Base-by-base conservation (phyloP, 2,888 invertebrate genomes). In the Cantharis rustica region DNA sequence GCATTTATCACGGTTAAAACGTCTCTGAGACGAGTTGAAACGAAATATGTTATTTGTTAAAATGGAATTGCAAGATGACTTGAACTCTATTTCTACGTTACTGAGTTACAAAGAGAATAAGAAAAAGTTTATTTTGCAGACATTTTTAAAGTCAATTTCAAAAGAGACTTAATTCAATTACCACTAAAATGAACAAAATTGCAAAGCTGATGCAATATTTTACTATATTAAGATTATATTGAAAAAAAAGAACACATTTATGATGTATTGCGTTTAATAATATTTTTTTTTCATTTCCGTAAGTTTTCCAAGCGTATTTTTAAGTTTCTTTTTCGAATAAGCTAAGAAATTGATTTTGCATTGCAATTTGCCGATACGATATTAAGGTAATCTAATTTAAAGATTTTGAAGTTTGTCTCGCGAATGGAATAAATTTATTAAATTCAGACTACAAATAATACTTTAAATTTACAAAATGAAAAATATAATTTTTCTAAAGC, bases 371-470 rank as follows among this genome's bases (percentile, higher is more conserved):
- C 70, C 68, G 76, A 76, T 76, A 70, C 70, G 73, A 61, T 71
- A 76, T 73, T 76, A 73, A 70, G 71, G 68, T 76, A 76, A 76
- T 76, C 73, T 64, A 70, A 76, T 76, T 73, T 76, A 71, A 73
- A 73, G 68, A 73, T 76, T 73, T 76, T 27, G 70, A 73, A 76
- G 76, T 71, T 76, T 76, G 17, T 66, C 64, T 66, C 47, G n/a
- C 47, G 47, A 47, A 47, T 47, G 47, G 47, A 47, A 47, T 47
- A 47, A 47, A 47, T 47, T 47, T 47, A 47, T 47, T 47, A 47
- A 47, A 47, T 47, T 47, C 47, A 47, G 47, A 47, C 47, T 47
- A 47, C 47, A 47, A 47, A 47, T 47, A 47, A 47, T 47, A n/a
- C 47, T 47, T 47, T n/a, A 47, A 47, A n/a, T 47, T 47, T 47